Conservation (phyloP, 2,888 invertebrate genomes). For the Lithophane socia region DNA sequence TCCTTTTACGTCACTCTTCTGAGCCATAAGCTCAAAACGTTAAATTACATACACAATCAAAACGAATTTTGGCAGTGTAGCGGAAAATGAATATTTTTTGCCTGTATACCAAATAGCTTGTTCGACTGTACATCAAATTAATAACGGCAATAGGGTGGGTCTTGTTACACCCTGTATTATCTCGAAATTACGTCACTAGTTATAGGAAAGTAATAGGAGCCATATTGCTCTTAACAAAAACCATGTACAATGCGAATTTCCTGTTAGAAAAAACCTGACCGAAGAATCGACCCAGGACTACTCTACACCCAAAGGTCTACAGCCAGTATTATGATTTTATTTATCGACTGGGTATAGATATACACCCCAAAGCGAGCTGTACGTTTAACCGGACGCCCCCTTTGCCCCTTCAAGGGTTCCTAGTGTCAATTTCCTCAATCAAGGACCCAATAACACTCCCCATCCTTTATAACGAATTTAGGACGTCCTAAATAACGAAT, state of each 20-base stretch:
- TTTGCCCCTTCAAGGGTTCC: constrained; percentile 5
- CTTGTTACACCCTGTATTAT: neutral
- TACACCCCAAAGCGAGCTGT: neutral
- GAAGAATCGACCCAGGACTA: too few species aligned
- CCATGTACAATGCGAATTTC: neutral
- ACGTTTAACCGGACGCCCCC: constrained; percentile 6
- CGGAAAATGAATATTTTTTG: too few species aligned
- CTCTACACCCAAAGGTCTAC: neutral
- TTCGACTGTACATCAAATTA: too few species aligned
- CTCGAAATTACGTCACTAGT: too few species aligned
- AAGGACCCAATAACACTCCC: constrained; percentile 15
- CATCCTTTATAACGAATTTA: constrained; percentile 11
- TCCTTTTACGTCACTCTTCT: too few species aligned
- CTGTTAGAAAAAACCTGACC: neutral
- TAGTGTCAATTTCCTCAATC: constrained; percentile 33
- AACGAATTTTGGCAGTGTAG: too few species aligned
- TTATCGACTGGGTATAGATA: neutral
- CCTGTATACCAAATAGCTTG: too few species aligned
- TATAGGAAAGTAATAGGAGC: neutral
- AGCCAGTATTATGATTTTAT: neutral
- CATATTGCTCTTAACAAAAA: too few species aligned
- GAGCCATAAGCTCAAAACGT: too few species aligned
- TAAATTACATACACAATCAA: too few species aligned
- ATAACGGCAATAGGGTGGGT: too few species aligned
- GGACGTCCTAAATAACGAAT: neutral